Conservation (phyloP, 2,113 vertebrate genomes). For the Sorex araneus region DNA sequence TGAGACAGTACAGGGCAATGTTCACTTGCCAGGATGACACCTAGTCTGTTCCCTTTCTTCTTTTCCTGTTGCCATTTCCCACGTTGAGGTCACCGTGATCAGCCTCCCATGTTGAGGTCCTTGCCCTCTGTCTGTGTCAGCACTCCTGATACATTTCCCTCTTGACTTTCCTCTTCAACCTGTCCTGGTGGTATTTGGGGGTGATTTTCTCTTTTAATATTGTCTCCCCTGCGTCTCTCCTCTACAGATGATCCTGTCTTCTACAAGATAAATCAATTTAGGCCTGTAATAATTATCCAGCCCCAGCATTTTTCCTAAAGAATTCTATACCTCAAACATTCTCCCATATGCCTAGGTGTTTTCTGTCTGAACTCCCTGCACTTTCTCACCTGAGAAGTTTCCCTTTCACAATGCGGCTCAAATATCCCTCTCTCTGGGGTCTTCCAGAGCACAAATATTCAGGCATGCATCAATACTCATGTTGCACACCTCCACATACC, state of each 20-base stretch:
- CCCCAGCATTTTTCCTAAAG: not conserved
- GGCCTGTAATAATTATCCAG: not conserved
- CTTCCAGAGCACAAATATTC: not conserved
- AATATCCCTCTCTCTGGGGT: not conserved
- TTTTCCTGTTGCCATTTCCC: not conserved
- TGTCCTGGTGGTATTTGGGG: not conserved
- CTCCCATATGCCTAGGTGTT: fast-evolving
- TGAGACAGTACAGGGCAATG: fast-evolving
- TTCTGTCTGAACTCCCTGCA: not conserved
- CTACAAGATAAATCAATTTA: not conserved
- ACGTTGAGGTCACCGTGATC: not conserved
- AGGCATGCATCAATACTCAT: fast-evolving
- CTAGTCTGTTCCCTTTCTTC: not conserved
- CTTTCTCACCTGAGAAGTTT: not conserved
- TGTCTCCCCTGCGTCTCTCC: not conserved
- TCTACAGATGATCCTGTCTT: not conserved
- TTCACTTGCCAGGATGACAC: not conserved
- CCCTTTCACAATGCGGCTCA: not conserved
- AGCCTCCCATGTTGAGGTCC: not conserved
- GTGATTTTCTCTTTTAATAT: conserved; percentile 23
- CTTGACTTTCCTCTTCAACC: not conserved
- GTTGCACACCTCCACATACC: not conserved
- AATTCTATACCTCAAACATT: not conserved
- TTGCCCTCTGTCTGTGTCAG: too few species aligned
- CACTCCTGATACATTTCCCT: not conserved